A percentile compares a stretch with the other conserved stretches of the same genome.
These are phyloP conservation scores for Arothron firmamentum DNA, from an alignment of 2,113 vertebrate genomes.

Conservation along the genomic window DNA sequence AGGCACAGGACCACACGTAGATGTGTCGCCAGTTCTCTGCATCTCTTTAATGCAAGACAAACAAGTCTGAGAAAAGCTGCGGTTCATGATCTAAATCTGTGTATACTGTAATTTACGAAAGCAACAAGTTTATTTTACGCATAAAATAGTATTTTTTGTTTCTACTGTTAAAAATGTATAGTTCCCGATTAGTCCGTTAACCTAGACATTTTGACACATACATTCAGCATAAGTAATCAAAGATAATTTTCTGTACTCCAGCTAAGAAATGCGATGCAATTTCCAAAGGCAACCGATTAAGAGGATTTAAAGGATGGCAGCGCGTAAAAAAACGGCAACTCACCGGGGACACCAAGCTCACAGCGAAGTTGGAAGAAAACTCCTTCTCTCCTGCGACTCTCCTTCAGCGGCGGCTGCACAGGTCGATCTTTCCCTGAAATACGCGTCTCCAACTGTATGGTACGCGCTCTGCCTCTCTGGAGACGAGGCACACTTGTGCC, in stretches of 20 bases:
- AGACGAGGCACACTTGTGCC: conserved; percentile 63
- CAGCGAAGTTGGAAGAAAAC: conserved; percentile 57
- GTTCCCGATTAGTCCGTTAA: background rate
- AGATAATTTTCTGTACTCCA: conserved; percentile 2
- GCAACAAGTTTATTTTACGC: conserved; percentile 57
- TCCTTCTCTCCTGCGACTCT: conserved; percentile 44
- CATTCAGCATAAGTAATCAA: conserved; percentile 2
- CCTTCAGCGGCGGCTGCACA: conserved; percentile 30
- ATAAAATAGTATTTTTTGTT: background rate
- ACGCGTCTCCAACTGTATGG: conserved; percentile 49
- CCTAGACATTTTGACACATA: conserved; percentile 13
- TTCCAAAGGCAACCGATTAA: background rate
- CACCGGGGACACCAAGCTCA: conserved; percentile 57
- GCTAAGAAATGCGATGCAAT: conserved; percentile 40
- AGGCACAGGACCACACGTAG: background rate
- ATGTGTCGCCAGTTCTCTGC: no score
- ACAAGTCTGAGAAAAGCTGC: conserved; percentile 14
- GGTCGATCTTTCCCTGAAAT: conserved; percentile 28
- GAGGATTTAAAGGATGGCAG: background rate
- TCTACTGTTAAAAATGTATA: background rate
- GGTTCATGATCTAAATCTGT: background rate
- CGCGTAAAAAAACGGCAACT: conserved; percentile 28
- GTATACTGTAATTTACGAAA: conserved; percentile 2
- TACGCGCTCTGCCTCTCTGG: conserved; percentile 66
- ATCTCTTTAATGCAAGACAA: background rate